phyloP scores from a whole-genome alignment of 2,797 vertebrate species.

The Phalloptychus januarius region DNA sequence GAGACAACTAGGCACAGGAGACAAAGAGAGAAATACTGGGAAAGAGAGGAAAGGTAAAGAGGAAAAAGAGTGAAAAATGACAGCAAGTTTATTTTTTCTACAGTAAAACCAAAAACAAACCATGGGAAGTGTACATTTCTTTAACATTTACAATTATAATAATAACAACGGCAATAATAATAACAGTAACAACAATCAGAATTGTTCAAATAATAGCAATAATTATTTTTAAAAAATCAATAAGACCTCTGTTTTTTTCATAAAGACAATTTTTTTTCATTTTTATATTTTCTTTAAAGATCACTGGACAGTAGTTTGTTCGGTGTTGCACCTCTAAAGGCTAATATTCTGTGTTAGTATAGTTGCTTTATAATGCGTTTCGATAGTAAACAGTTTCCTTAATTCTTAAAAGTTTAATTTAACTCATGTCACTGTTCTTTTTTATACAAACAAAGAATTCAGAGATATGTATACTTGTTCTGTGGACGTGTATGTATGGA shows the following conservation, averaged over 20 bases:
- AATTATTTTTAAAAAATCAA: constrained; percentile 77
- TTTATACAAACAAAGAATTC: constrained; percentile 86
- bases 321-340: constrained; percentile 79
- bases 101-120: constrained; percentile 76
- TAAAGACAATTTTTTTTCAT: constrained; percentile 80
- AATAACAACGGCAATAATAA: constrained; percentile 82
- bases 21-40: constrained; percentile 67
- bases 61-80: constrained; percentile 68
- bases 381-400: constrained; percentile 80
- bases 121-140: constrained; percentile 82
- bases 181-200: constrained; percentile 85
- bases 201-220: constrained; percentile 82
- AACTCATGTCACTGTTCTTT: constrained; percentile 78
- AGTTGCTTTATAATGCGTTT: constrained; percentile 81
- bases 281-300: constrained; percentile 82
- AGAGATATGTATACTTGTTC: constrained; percentile 83
- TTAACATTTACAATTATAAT: constrained; percentile 87
- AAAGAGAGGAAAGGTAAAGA: constrained; percentile 57
- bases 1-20: constrained; percentile 76
- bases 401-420: constrained; percentile 83
- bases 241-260: constrained; percentile 81
- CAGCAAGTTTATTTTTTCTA: constrained; percentile 74
- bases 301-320: constrained; percentile 86
- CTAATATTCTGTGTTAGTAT: constrained; percentile 89
- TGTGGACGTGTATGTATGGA: constrained; percentile 68